Conservation (phyloP, 2,113 vertebrate genomes). For the Hydrolagus affinis region DNA sequence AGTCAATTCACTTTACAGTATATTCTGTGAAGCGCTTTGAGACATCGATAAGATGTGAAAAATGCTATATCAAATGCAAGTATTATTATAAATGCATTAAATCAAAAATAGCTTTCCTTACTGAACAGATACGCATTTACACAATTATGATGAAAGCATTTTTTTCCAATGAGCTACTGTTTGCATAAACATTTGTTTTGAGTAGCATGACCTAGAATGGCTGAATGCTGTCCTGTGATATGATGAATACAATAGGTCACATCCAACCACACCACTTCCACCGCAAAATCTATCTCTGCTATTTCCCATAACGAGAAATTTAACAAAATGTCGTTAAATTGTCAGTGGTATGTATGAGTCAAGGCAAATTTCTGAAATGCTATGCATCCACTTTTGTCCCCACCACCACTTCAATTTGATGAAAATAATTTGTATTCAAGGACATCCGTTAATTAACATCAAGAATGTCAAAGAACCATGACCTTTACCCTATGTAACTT, state of each 20-base stretch:
- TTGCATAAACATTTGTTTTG: no score
- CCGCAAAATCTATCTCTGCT: background rate
- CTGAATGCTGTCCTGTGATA: background rate
- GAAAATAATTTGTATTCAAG: conserved; percentile 16
- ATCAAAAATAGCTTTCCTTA: no score
- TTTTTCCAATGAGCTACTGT: no score
- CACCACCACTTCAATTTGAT: background rate
- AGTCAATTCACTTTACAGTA: no score
- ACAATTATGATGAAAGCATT: no score
- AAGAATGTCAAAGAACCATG: background rate
- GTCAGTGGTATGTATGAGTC: background rate
- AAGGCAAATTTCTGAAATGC: conserved; percentile 1
- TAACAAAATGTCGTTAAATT: background rate
- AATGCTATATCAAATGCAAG: no score
- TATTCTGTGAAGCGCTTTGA: no score
- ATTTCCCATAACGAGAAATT: background rate
- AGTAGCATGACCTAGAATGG: background rate
- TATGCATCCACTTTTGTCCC: background rate
- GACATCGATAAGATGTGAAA: no score
- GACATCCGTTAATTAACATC: conserved; percentile 8
- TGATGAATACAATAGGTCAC: background rate
- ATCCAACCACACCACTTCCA: background rate
- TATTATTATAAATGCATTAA: no score
- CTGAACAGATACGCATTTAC: no score
- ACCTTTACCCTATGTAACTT: background rate